A percentile compares a stretch with the other conserved stretches of the same genome.
Evolutionary conservation across 2,113 vertebrate genomes (phyloP).

Genomic region (Microcebus tavaratra): DNA sequence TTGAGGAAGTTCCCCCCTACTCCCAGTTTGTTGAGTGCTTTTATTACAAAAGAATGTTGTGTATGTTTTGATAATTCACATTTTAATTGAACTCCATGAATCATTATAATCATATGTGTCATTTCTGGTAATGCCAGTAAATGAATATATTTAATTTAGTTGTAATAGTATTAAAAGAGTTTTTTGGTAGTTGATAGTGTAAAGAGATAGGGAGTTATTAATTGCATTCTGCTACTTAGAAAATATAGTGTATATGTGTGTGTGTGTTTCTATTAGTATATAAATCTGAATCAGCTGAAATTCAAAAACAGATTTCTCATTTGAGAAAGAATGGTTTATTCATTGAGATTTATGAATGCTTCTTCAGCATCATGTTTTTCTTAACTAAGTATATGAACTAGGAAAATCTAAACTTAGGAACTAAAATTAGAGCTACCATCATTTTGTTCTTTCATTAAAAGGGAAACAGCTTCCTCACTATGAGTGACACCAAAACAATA

Average conservation of each 20-base stretch:
- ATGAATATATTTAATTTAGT: not conserved
- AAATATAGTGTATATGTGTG: not conserved
- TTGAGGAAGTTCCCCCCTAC: not conserved
- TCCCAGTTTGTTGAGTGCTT: not conserved
- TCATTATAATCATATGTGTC: not conserved
- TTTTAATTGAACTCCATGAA: not conserved
- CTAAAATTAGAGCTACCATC: constrained; percentile 83
- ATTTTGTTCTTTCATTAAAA: constrained; percentile 81
- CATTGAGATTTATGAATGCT: constrained; percentile 47
- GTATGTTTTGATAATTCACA: constrained; percentile 5
- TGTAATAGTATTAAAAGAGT: not conserved
- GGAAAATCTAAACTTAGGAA: constrained; percentile 76
- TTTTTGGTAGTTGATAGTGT: not conserved
- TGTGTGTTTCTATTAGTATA: not conserved
- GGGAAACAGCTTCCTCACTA: constrained; percentile 77
- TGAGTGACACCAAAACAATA: constrained; percentile 82
- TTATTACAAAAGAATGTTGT: not conserved
- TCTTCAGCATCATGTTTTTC: constrained; percentile 57
- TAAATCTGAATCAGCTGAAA: not conserved
- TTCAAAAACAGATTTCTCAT: constrained; percentile 45
- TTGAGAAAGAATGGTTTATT: constrained; percentile 28
- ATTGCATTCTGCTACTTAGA: constrained; percentile 15
- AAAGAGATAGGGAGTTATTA: not conserved
- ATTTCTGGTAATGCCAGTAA: constrained; percentile 31
- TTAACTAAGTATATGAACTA: constrained; percentile 72